Evolutionary conservation across 2,113 vertebrate species (phyloP).

Genomic region (Hippocampus guttulatus): DNA sequence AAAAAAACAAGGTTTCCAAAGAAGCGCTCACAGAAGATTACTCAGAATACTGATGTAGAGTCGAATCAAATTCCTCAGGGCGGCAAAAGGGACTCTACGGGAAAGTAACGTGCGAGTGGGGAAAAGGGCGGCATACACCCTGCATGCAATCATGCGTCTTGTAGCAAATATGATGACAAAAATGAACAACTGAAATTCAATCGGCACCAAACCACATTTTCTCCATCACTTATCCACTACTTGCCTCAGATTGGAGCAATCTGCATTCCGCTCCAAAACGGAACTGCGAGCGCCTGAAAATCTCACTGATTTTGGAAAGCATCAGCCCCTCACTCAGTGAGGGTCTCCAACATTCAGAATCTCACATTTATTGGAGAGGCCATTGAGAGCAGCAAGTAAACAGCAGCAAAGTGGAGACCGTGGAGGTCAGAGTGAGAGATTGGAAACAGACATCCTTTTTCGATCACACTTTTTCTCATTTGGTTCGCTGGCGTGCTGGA

Average conservation of each 20-base stretch:
- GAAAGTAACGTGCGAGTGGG: constrained; percentile 65
- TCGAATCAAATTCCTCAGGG: constrained; percentile 69
- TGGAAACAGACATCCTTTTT: background rate
- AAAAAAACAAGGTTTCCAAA: constrained; percentile 57
- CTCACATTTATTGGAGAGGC: background rate
- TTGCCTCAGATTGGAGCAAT: background rate
- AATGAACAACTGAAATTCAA: background rate
- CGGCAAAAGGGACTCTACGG: constrained; percentile 60
- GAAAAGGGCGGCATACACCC: constrained; percentile 47
- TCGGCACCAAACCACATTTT: background rate
- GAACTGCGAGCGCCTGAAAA: background rate
- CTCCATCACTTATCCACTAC: background rate
- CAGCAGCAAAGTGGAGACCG: background rate
- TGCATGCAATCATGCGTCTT: constrained; percentile 8
- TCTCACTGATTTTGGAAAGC: background rate
- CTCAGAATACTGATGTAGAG: constrained; percentile 74
- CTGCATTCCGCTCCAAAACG: background rate
- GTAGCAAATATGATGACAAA: constrained; percentile 6
- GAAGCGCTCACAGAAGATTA: constrained; percentile 71
- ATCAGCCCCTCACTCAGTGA: background rate
- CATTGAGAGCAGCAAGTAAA: background rate
- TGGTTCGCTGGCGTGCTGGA: too few relatives aligned
- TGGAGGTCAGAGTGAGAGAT: background rate
- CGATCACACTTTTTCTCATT: background rate
- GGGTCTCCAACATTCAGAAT: too few relatives aligned